phyloP scores from a whole-genome alignment of 2,113 vertebrate genomes.

The Misgurnus anguillicaudatus region DNA sequence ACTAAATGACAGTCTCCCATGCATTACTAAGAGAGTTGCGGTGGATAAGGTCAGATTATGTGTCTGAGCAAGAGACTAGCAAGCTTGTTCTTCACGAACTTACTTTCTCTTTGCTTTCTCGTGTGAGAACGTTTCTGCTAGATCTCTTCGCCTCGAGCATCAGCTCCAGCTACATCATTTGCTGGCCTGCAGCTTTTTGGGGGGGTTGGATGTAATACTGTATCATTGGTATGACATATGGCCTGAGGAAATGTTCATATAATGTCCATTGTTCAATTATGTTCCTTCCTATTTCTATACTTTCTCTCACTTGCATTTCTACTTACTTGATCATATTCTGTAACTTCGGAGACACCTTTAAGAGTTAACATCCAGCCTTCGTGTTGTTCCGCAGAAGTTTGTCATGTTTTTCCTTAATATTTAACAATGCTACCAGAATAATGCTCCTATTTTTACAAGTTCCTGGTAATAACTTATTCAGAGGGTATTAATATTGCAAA shows the following conservation, averaged over 20 bases:
- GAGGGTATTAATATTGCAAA: constrained; percentile 72
- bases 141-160: constrained; percentile 23
- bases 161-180: constrained; percentile 35
- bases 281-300: neutral
- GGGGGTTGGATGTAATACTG: constrained; percentile 41
- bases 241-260: constrained; percentile 52
- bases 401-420: constrained; percentile 20
- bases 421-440: constrained; percentile 54
- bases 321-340: neutral
- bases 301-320: constrained; percentile 4
- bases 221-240: constrained; percentile 40
- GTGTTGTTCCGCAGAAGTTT: constrained; percentile 3
- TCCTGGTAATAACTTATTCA: constrained; percentile 67
- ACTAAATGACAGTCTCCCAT: constrained; percentile 36
- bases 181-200: constrained; percentile 8
- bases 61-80: constrained; percentile 26
- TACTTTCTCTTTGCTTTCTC: constrained; percentile 12
- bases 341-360: constrained; percentile 29
- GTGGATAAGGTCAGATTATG: constrained; percentile 33
- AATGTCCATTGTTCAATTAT: constrained; percentile 47
- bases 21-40: constrained; percentile 24
- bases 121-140: constrained; percentile 28
- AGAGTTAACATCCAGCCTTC: constrained; percentile 12
- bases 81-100: constrained; percentile 8
- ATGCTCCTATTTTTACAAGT: constrained; percentile 60